Base-by-base conservation (phyloP, 2,888 invertebrate species). In the Caenorhabditis plicata region DNA sequence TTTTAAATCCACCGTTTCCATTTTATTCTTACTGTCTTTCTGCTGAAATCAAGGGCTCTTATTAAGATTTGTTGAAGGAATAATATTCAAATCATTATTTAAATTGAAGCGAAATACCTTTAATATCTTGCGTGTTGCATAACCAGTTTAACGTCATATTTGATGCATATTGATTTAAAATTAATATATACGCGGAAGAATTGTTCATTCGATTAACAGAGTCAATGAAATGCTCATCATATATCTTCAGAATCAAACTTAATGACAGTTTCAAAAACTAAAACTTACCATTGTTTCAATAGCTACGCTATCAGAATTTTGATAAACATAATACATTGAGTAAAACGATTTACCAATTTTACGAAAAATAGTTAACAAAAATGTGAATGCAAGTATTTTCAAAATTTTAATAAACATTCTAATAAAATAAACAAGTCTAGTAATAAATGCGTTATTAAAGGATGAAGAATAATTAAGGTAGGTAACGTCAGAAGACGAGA, bases 131-230 rank as follows among this genome's bases (percentile, higher is more conserved):
- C 3, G 76, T 79, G 52, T 78, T 80, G 45, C 79, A 79, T 19
- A 79, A 45, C 77, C 77, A 79, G 41, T 79, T 79, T 22, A 65
- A 52, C 1, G 79, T 79, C 79, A 79, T 79, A 38, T 79, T 73
- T 7, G 78, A 46, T 7, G 77, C 77, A 50, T 80, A 72, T 32
- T 63, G 54, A 44, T 79, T 79, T 13, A 77, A 61, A 32, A 79
- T 71, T 4, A 79, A 43, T 15, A 79, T 61, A 17, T 73, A 43
- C 2, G 41, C 42, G 4, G 58, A 42, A 1, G 33, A 31, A 13
- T 20, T 26, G 15, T 45, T 9, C 3, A n/a, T 36, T 13, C 7
- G 23, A 8, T 20, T 35, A 9, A 32, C 15, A 11, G 3, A 2
- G 17, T n/a, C n/a, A n/a, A n/a, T 29, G 31, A 56, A 51, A 20